phyloP scores from a whole-genome alignment of 2,888 invertebrate species.

The Leucoma salicis region DNA sequence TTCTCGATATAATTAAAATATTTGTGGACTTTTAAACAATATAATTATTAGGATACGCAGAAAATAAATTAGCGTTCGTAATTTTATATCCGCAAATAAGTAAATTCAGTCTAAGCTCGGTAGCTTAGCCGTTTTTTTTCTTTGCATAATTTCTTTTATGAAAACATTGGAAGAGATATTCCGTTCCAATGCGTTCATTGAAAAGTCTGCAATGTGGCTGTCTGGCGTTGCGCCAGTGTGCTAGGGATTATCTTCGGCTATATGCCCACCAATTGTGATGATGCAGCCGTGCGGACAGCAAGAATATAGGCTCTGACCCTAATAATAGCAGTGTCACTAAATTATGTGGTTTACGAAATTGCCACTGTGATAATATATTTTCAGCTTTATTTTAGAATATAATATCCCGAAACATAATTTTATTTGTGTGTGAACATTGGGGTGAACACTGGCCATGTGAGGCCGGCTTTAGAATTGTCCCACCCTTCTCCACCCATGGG shows the following conservation, averaged over 20 bases:
- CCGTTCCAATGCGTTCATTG: slow-evolving; percentile 77
- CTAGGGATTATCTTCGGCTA: slow-evolving; percentile 68
- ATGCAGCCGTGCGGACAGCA: slow-evolving; percentile 55
- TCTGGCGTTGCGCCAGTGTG: slow-evolving; percentile 71
- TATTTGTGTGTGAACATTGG: no score
- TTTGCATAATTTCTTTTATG: slow-evolving; percentile 75
- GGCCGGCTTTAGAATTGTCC: no score
- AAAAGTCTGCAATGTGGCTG: slow-evolving; percentile 78
- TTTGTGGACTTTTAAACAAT: no score
- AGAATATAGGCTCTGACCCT: slow-evolving; percentile 54
- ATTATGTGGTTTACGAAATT: background rate
- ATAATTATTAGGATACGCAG: no score
- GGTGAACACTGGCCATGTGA: no score
- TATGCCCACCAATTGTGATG: slow-evolving; percentile 72
- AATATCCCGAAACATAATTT: no score
- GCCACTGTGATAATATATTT: no score
- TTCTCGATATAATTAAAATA: no score
- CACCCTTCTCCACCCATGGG: no score
- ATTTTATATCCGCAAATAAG: slow-evolving; percentile 4
- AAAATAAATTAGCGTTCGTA: slow-evolving; percentile 2
- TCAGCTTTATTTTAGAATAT: no score
- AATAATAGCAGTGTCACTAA: slow-evolving; percentile 41
- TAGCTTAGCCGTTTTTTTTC: slow-evolving; percentile 45
- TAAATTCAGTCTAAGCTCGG: slow-evolving; percentile 10
- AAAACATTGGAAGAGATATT: slow-evolving; percentile 77